Percentiles rank a stretch among this genome's conserved stretches.
phyloP scores from a whole-genome alignment of 2,888 invertebrate genomes.

The Eupithecia pulchellata region DNA sequence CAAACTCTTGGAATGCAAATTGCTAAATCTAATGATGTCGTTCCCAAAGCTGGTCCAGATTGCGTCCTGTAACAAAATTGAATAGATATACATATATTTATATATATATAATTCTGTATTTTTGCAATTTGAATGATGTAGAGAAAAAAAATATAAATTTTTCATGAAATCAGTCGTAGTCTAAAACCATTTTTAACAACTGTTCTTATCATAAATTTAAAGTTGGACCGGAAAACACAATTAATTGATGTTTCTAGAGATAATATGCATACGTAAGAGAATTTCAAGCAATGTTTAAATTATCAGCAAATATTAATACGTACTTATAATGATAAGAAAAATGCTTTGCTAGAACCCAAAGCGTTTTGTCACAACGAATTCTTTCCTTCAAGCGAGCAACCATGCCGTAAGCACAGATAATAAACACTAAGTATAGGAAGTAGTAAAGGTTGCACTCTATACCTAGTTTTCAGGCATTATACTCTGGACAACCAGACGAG shows the following conservation, averaged over 20 bases:
- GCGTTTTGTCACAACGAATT: no score
- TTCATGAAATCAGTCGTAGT: neutral
- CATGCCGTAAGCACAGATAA: no score
- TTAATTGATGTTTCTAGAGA: neutral
- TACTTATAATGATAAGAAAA: neutral
- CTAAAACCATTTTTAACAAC: neutral
- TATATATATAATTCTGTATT: neutral
- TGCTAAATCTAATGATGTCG: slow-evolving; percentile 41
- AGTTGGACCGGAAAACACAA: neutral
- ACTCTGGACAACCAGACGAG: neutral
- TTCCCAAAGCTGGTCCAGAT: slow-evolving; percentile 22
- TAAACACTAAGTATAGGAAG: no score
- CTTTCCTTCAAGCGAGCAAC: neutral
- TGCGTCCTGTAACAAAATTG: neutral
- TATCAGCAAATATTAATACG: neutral
- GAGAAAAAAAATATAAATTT: neutral
- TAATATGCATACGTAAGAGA: neutral
- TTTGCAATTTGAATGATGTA: neutral
- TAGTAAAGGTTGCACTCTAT: no score
- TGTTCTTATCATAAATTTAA: neutral
- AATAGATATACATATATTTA: neutral
- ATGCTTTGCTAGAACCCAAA: neutral
- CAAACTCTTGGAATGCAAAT: slow-evolving; percentile 58
- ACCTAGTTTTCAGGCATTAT: neutral
- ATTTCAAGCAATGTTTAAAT: neutral